Percentiles rank a stretch among this genome's conserved stretches.
Evolutionary conservation across 2,888 invertebrate genomes (phyloP).

Genomic region (Noctua pronuba): DNA sequence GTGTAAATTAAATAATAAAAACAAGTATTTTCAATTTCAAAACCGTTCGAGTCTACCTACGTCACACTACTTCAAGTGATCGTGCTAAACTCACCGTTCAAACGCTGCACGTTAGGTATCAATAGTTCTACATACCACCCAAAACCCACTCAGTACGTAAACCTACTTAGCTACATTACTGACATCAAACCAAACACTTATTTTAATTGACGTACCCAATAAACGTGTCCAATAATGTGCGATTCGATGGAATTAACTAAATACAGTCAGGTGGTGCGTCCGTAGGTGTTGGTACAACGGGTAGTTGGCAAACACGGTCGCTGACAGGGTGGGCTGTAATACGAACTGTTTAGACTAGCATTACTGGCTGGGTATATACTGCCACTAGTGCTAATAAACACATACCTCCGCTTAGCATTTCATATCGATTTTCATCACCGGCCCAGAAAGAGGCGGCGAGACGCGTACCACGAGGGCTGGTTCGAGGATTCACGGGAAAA

Average conservation of each 20-base stretch:
- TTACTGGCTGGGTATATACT: background rate
- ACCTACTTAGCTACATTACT: background rate
- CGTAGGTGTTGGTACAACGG: conserved; percentile 16
- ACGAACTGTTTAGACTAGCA: conserved; percentile 19
- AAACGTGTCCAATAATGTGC: conserved; percentile 18
- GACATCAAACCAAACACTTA: conserved; percentile 24
- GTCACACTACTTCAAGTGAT: no score
- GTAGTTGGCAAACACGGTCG: conserved; percentile 24
- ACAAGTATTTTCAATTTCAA: no score
- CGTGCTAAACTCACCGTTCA: no score
- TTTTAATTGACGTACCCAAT: conserved; percentile 21
- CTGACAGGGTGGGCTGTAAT: conserved; percentile 18
- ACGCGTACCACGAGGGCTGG: no score
- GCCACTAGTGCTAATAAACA: background rate
- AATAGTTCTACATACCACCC: background rate
- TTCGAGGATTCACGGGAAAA: no score
- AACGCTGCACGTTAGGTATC: background rate
- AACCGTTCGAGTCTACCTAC: no score
- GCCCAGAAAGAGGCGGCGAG: no score
- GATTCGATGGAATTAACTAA: conserved; percentile 35
- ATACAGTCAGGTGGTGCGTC: conserved; percentile 19
- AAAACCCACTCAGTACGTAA: background rate
- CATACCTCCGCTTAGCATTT: background rate
- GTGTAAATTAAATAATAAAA: no score
- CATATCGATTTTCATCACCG: background rate